Conservation (phyloP, 2,888 invertebrate genomes). For the Craniophora ligustri region DNA sequence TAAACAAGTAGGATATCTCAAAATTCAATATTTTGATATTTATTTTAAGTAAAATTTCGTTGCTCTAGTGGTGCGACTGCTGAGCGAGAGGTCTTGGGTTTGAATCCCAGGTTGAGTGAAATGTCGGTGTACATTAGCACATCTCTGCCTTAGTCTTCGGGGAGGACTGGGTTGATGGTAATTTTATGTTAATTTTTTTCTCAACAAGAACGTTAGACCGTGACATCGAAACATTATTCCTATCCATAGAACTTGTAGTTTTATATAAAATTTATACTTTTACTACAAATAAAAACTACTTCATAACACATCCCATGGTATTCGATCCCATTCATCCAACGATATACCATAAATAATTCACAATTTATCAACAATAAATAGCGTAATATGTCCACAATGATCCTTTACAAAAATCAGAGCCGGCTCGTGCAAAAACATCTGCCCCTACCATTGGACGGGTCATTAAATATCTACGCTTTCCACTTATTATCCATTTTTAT, state of each 20-base stretch:
- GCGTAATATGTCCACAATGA: constrained; percentile 54
- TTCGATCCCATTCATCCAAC: constrained; percentile 37
- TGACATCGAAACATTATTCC: too few species aligned
- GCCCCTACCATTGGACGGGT: constrained; percentile 72
- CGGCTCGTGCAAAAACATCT: constrained; percentile 76
- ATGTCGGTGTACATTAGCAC: too few species aligned
- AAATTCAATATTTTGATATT: too few species aligned
- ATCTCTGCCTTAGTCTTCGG: too few species aligned
- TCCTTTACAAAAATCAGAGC: constrained; percentile 38
- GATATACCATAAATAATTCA: constrained; percentile 52
- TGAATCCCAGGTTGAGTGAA: too few species aligned
- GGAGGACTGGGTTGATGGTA: too few species aligned
- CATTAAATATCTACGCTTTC: constrained; percentile 83
- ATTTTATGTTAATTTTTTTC: too few species aligned
- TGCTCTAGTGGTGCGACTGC: too few species aligned
- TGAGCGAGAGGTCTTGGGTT: too few species aligned
- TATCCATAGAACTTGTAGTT: too few species aligned
- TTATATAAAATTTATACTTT: not conserved
- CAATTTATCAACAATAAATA: constrained; percentile 61
- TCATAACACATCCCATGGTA: constrained; percentile 17
- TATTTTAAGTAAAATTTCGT: too few species aligned
- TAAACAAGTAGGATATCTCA: constrained; percentile 3
- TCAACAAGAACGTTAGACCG: too few species aligned
- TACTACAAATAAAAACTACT: not conserved
- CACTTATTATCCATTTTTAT: constrained; percentile 84